phyloP scores from a whole-genome alignment of 2,888 invertebrate species.

The Pomacea canaliculata region DNA sequence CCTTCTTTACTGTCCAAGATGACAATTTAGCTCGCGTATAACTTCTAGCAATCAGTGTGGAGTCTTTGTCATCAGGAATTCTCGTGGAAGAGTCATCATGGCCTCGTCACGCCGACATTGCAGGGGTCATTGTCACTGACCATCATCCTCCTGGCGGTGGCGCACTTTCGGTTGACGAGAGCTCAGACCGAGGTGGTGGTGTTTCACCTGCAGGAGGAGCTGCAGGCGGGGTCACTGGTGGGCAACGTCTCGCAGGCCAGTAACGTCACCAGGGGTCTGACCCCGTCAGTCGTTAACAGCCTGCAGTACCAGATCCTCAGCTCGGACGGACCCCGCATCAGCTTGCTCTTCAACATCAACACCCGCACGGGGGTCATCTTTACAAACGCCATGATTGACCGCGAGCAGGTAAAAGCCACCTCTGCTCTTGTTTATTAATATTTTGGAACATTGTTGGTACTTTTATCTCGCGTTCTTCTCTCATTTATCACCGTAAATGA shows the following conservation, averaged over 20 bases:
- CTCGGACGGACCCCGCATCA: constrained; percentile 25
- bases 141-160: too few relatives aligned
- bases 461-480: background rate
- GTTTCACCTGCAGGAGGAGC: constrained; percentile 9
- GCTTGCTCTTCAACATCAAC: constrained; percentile 35
- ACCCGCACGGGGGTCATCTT: constrained; percentile 26
- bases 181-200: background rate
- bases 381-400: constrained; percentile 35
- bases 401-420: constrained; percentile 24
- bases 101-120: too few relatives aligned
- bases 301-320: constrained; percentile 33
- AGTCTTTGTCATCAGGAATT: too few relatives aligned
- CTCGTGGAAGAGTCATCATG: too few relatives aligned
- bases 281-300: background rate
- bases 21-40: too few relatives aligned
- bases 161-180: too few relatives aligned
- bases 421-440: background rate
- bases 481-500: too few relatives aligned
- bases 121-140: too few relatives aligned
- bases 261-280: constrained; percentile 22
- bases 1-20: too few relatives aligned
- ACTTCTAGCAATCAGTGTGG: too few relatives aligned
- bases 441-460: background rate
- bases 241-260: constrained; percentile 33
- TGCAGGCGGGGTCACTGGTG: constrained; percentile 24